Base-by-base conservation (phyloP, 92 coral and sea anemone genomes). In the Porites divaricata region DNA sequence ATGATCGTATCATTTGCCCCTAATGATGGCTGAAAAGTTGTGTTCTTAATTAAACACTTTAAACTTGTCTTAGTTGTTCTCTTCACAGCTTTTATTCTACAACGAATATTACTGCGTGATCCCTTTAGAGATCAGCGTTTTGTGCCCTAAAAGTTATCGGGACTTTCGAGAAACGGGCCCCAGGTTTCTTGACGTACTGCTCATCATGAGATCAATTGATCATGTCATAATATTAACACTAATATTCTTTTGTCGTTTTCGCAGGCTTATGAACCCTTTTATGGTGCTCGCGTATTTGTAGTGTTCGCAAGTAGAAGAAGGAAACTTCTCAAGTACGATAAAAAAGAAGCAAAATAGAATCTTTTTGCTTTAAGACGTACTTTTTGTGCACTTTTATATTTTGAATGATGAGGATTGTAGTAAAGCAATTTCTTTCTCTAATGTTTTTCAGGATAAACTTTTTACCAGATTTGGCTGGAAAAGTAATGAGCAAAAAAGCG, bases 271-370 rank as follows among this genome's bases (percentile, higher is more conserved):
- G 76, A 76, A 21, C 85, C 89, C 22, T 85, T 85, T 50, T 85
- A 85, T 48, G 89, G 84, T 16, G 89, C 84, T 69, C 89, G 84
- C 1, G 12, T 85, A 45, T 70, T 63, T 72, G 89, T 85, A 85
- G 78, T 76, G 10, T 23, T 85, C 4, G 20, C 70, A 77, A 78
- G 72, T 67, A 85, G 89, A 56, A 85, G 61, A 59, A 69, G 68
- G 22, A 77, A 51, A 61, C 61, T 77, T 15, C 71, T 85, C 0
- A 85, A 78, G 89, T 85, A 25, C 16, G 85, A 57, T 50, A 1
- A 19, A 48, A 63, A 15, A 54, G 2, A 54, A 54, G 12, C 14
- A 54, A 54, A 4, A 9, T 1, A 25, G 28, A 79, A 14, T 48
- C 58, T 64, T 64, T 17, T 64, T 26, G 24, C 0, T 17, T n/a